Percentiles rank a stretch among this genome's conserved stretches.
These are phyloP conservation scores for Salarias fasciatus DNA, from an alignment of 2,797 vertebrate genomes.

Conservation along the genomic window DNA sequence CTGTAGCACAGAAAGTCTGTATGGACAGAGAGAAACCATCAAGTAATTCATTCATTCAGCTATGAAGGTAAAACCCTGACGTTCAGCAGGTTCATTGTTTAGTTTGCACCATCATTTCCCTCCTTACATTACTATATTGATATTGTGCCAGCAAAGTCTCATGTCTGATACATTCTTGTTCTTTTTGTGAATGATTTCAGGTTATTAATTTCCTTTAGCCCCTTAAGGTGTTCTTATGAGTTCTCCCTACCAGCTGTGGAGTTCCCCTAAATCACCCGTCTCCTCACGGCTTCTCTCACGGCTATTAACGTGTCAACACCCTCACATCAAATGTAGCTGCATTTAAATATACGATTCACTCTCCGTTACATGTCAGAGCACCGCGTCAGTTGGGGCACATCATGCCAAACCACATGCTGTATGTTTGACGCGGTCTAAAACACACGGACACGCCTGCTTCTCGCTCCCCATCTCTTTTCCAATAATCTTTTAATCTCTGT, in stretches of 20 bases:
- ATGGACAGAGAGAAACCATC: not conserved
- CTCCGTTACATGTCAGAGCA: conserved; percentile 63
- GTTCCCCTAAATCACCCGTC: conserved; percentile 68
- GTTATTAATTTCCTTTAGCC: conserved; percentile 58
- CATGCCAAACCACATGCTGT: conserved; percentile 52
- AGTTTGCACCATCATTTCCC: no score
- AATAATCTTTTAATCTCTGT: conserved; percentile 50
- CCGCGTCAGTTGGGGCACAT: conserved; percentile 54
- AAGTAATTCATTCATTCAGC: no score
- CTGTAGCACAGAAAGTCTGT: conserved; percentile 93
- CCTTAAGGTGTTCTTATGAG: conserved; percentile 40
- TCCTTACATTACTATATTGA: no score
- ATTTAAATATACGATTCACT: conserved; percentile 62
- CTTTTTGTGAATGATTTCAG: conserved; percentile 41
- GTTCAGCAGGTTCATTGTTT: no score
- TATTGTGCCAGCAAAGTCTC: not conserved
- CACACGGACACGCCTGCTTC: conserved; percentile 27
- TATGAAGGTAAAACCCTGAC: no score
- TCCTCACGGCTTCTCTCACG: conserved; percentile 50
- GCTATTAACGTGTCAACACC: conserved; percentile 72
- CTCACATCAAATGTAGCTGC: conserved; percentile 54
- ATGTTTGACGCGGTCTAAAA: conserved; percentile 57
- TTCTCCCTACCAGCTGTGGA: conserved; percentile 58
- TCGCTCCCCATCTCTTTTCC: conserved; percentile 33
- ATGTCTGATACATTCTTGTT: conserved; percentile 21